Percentiles rank a stretch among this genome's conserved stretches.
Conservation (phyloP, 2,797 vertebrate genomes). For the Aselliscus stoliczkanus region DNA sequence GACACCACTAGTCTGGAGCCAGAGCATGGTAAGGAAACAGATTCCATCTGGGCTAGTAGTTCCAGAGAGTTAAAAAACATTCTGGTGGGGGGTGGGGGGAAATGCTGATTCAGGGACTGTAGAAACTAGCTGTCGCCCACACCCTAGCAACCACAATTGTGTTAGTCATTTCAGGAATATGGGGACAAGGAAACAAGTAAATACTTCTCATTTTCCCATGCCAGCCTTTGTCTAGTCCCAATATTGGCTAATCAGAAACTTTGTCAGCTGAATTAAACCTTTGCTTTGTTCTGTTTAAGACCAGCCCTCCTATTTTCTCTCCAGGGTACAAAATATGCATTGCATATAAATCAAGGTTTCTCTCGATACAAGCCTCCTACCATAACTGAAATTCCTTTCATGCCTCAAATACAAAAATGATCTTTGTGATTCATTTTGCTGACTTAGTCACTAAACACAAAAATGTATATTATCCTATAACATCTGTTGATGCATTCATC, state of each 20-base stretch:
- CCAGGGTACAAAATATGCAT: not conserved
- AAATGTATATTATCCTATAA: not conserved
- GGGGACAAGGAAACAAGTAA: not conserved
- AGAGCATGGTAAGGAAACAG: not conserved
- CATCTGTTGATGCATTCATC: not conserved
- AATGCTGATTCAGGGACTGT: not conserved
- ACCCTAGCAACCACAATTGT: not conserved
- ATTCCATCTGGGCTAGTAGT: not conserved
- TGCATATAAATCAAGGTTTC: slow-evolving; percentile 18
- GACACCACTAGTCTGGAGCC: not conserved
- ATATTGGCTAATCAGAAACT: not conserved
- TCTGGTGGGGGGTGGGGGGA: not conserved
- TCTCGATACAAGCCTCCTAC: not conserved
- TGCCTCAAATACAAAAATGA: slow-evolving; percentile 6
- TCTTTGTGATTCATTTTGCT: not conserved
- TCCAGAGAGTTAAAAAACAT: not conserved
- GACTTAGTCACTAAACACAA: slow-evolving; percentile 18
- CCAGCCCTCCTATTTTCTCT: not conserved
- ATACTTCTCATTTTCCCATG: not conserved
- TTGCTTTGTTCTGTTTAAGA: slow-evolving; percentile 3
- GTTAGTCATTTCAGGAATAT: not conserved
- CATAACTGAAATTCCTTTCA: slow-evolving; percentile 40
- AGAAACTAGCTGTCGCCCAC: not conserved
- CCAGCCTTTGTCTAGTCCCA: not conserved
- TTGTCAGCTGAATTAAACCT: slow-evolving; percentile 12